These are phyloP conservation scores for Nymphalis urticae DNA, from an alignment of 2,888 invertebrate genomes.

Conservation along the genomic window DNA sequence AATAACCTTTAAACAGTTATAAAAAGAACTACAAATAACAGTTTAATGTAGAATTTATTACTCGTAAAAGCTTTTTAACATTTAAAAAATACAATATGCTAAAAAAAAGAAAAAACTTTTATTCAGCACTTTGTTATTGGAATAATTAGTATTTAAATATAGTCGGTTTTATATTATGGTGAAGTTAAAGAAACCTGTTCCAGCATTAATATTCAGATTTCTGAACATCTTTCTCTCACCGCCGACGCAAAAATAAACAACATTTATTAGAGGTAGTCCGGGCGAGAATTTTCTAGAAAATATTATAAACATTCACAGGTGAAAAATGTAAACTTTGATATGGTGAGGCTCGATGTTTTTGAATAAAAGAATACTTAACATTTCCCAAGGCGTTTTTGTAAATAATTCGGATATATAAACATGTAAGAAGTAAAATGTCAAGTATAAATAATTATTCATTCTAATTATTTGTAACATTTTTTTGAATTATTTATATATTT, in stretches of 20 bases:
- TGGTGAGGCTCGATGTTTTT: slow-evolving; percentile 1
- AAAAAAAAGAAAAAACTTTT: too few relatives aligned
- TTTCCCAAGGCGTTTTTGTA: neutral
- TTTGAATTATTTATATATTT: too few relatives aligned
- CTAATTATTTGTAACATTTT: too few relatives aligned
- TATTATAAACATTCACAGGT: slow-evolving; percentile 16
- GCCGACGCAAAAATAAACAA: slow-evolving; percentile 15
- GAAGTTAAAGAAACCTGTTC: slow-evolving; percentile 9
- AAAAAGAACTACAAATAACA: too few relatives aligned
- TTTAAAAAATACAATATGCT: too few relatives aligned
- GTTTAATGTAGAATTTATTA: too few relatives aligned
- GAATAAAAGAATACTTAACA: neutral
- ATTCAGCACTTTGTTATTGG: neutral
- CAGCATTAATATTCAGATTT: slow-evolving; percentile 12
- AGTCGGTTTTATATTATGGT: neutral
- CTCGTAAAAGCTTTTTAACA: too few relatives aligned
- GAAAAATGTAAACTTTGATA: slow-evolving; percentile 15
- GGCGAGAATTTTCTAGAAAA: slow-evolving; percentile 13
- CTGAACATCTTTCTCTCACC: slow-evolving; percentile 3
- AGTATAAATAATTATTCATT: too few relatives aligned
- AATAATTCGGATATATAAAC: neutral
- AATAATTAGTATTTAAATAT: neutral
- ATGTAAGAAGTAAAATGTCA: too few relatives aligned
- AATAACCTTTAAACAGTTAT: too few relatives aligned
- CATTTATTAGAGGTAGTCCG: slow-evolving; percentile 15